Base-by-base conservation (phyloP, 2,797 vertebrate genomes). In the Gambelia wislizenii region DNA sequence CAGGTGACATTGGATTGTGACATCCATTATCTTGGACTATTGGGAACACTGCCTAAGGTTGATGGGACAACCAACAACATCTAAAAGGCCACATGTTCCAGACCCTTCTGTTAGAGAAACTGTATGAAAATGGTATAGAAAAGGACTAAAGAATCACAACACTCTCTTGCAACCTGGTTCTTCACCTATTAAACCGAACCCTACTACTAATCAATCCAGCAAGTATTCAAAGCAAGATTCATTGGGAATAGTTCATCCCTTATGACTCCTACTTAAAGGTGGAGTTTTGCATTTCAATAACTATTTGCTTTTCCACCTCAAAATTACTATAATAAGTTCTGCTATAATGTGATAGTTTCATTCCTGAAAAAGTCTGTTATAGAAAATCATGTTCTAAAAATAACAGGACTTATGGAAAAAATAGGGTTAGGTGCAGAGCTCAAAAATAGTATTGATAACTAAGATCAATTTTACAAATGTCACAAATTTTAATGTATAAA, bases 91-190 rank as follows among this genome's bases (percentile, higher is more conserved):
- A 72, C 69, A 36, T 18, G 14, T 36, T 42, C 39, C 16, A 30
- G 36, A 39, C 6, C 30, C 6, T n/a, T 39, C 36, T 20, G 22
- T 74, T 42, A 22, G n/a, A 22, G 7, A 16, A 74, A 42, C 70
- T 39, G 36, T 72, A 59, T 59, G 56, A 59, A 59, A 59, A 59
- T 59, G 20, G 14, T 42, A 54, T 2, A 33, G 10, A 47, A 84
- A 70, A n/a, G 49, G 56, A 33, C 33, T n/a, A 92, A 25, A 49
- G 12, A 6, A 84, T 88, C 6, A 69, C 54, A 72, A 89, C 81
- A 72, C 47, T 1, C 10, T 47, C 9, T 47, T 47, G 67, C 27
- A 2, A 20, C 10, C 33, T 67, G 27, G 22, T 84, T 22, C 33
- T 80, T 80, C n/a, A 70, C 2, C 27, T 75, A 5, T 36, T n/a